A percentile compares a stretch with the other conserved stretches of the same genome.
Conservation (phyloP, 2,797 vertebrate genomes). For the Gobio occitaniae region DNA sequence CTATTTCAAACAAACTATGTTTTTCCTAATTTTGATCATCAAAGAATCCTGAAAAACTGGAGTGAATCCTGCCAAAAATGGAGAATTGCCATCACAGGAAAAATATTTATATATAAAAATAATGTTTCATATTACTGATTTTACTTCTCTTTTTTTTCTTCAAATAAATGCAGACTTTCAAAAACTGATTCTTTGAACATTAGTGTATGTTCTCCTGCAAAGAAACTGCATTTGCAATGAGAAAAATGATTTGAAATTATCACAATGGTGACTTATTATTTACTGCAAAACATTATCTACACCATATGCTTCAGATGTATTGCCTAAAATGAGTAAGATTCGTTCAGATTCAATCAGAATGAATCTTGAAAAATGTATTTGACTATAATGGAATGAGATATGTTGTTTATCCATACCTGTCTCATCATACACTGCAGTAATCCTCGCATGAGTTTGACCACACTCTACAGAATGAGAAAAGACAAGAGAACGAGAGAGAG, state of each 20-base stretch:
- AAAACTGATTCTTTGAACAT: not conserved
- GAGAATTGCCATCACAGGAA: not conserved
- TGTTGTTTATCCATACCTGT: conserved; percentile 81
- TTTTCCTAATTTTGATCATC: not conserved
- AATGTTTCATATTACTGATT: not conserved
- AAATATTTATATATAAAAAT: too few relatives aligned
- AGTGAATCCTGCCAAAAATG: not conserved
- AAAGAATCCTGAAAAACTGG: not conserved
- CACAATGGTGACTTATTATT: not conserved
- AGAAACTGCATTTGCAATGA: not conserved
- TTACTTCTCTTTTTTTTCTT: not conserved
- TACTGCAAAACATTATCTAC: not conserved
- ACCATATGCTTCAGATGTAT: not conserved
- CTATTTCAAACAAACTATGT: not conserved
- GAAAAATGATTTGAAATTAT: not conserved
- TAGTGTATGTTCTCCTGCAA: not conserved
- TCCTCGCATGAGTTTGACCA: conserved; percentile 96
- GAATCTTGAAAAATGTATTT: not conserved
- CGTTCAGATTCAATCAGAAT: not conserved
- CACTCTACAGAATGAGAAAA: conserved; percentile 82
- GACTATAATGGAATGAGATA: not conserved
- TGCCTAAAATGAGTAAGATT: not conserved
- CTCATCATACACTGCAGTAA: conserved; percentile 93
- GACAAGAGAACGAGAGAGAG: conserved; percentile 54
- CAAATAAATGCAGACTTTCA: not conserved